Conservation (phyloP, 2,113 vertebrate species). For the Otis tarda region DNA sequence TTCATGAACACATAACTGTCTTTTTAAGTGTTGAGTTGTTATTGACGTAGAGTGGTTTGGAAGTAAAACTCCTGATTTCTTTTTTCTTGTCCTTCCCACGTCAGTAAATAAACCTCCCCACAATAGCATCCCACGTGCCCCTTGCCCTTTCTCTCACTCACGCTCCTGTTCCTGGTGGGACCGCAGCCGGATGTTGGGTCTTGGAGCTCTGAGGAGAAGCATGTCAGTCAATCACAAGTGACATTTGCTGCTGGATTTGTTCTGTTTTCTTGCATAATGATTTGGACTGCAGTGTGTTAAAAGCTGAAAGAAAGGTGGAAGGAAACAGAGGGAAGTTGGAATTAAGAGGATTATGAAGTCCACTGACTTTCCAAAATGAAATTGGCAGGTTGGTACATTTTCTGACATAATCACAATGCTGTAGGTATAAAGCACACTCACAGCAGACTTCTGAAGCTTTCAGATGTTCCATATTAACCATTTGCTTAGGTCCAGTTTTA, state of each 20-base stretch:
- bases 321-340: neutral
- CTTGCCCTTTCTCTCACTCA: neutral
- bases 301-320: neutral
- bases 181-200: too few relatives aligned
- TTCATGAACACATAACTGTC: neutral
- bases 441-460: neutral
- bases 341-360: slow-evolving; percentile 11
- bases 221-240: neutral
- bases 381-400: neutral
- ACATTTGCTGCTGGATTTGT: neutral
- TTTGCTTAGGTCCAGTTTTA: neutral
- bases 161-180: neutral
- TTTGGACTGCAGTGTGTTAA: neutral
- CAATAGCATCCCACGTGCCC: neutral
- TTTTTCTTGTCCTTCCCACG: neutral
- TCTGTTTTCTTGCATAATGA: neutral
- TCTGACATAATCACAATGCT: neutral
- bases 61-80: neutral
- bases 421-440: neutral
- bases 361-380: slow-evolving; percentile 6
- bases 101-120: neutral
- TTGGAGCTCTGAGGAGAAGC: neutral
- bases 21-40: neutral
- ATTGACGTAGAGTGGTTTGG: accelerated
- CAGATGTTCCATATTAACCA: neutral